Conservation (phyloP, 2,113 vertebrate species). For the Nyctereutes procyonoides region DNA sequence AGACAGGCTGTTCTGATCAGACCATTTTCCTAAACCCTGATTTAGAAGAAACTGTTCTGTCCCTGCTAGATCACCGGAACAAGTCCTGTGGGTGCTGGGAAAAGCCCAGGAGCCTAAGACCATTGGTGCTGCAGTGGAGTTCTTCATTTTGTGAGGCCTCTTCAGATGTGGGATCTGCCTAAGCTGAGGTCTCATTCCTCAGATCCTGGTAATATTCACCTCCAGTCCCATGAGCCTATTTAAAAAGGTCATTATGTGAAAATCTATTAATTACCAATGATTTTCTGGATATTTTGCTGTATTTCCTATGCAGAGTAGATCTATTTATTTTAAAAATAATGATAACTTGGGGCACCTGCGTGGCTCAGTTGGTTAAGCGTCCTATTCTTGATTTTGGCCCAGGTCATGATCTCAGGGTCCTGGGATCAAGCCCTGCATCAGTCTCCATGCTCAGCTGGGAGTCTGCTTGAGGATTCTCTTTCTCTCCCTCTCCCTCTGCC, state of each 20-base stretch:
- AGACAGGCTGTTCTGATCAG: no score
- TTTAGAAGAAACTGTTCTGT: conserved; percentile 7
- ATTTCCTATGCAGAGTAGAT: neutral
- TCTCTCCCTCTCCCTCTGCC: neutral
- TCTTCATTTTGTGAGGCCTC: neutral
- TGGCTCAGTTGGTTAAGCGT: neutral
- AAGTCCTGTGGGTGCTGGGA: neutral
- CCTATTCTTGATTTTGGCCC: neutral
- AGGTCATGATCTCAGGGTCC: neutral
- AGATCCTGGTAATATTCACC: neutral
- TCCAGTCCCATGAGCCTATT: neutral
- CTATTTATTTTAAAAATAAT: neutral
- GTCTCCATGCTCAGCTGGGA: neutral
- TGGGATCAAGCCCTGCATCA: neutral
- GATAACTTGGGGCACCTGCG: neutral
- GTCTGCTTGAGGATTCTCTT: neutral
- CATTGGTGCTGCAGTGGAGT: neutral
- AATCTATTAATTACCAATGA: neutral
- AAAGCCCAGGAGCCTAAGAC: neutral
- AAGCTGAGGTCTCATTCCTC: neutral
- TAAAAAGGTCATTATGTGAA: neutral
- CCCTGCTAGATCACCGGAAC: neutral
- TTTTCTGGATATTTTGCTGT: neutral
- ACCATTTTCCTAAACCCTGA: neutral
- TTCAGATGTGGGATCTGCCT: neutral